Base-by-base conservation (phyloP, 2,113 vertebrate species). In the Alligator sinensis region DNA sequence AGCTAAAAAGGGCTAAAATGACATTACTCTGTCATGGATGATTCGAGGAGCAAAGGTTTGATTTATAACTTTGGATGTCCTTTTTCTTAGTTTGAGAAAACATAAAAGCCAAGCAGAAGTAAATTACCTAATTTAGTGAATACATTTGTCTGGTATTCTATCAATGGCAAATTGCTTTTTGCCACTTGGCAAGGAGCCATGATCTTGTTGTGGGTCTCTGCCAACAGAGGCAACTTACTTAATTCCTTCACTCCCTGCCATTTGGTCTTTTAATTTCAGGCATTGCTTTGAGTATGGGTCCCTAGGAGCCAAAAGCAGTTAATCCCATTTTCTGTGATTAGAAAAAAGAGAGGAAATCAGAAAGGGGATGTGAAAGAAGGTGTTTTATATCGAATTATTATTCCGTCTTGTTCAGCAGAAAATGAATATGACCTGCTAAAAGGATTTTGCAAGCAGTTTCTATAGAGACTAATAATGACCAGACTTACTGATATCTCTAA, bases 121-220 rank as follows among this genome's bases (percentile, higher is more conserved):
- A 96, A 97, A 97, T 97, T 97, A 89, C 96, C 95, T 97, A 97
- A 98, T 98, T 98, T 96, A 98, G 77, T 94, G 95, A 92, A 97
- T 97, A 96, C 91, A 96, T 98, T 98, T 97, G 89, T 97, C 92
- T 96, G 91, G 89, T 97, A 96, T 97, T 98, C 97, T 98, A 96
- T 98, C 97, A 98, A 97, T 97, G 97, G 96, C 80, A 93, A 97
- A 98, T 86, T 97, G 96, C 91, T 96, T 97, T 98, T 96, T 97
- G 96, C 96, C 91, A 83, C 88, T 97, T 98, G 98, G 97, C 98
- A 91, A 72, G 57, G n/a, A 92, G 96, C 97, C 97, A 95, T 75
- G 81, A 47, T 97, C 87, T 96, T 96, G 75, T 64, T 64, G 60
- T 94, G 68, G 88, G 89, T 94, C 68, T n/a, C 57, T 93, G 97